These are phyloP conservation scores for Rhabdomys dilectus DNA, from an alignment of 2,113 vertebrate genomes.

Conservation along the genomic window DNA sequence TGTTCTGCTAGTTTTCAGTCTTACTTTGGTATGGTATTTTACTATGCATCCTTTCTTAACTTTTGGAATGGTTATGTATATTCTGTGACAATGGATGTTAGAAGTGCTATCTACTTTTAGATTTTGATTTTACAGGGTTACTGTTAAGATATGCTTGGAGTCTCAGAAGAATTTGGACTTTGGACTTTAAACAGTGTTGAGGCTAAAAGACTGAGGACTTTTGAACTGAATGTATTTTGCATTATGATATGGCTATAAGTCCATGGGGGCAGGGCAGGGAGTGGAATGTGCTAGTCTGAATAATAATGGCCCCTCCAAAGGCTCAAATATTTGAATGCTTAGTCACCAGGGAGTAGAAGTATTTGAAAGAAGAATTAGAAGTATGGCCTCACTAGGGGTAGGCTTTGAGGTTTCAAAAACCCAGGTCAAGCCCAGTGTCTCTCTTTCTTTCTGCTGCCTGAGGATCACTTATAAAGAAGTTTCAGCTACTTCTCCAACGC, in stretches of 20 bases:
- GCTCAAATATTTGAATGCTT: not conserved
- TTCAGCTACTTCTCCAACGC: not conserved
- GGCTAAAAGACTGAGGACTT: not conserved
- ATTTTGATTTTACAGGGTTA: not conserved
- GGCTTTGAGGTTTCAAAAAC: not conserved
- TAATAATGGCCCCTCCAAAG: not conserved
- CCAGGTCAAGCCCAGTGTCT: not conserved
- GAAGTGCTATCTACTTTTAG: not conserved
- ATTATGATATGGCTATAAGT: not conserved
- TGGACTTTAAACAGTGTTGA: not conserved
- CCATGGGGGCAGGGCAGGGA: not conserved
- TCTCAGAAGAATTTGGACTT: not conserved
- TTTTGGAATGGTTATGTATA: not conserved
- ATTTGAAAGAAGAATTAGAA: not conserved
- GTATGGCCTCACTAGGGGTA: not conserved
- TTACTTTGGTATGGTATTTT: not conserved
- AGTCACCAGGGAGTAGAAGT: not conserved
- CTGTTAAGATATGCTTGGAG: not conserved
- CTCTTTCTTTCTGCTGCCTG: not conserved
- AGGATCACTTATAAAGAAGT: not conserved
- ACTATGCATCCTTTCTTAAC: not conserved
- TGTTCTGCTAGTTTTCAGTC: not conserved
- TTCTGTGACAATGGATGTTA: not conserved
- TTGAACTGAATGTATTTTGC: not conserved
- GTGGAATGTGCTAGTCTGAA: not conserved